phyloP scores from a whole-genome alignment of 2,113 vertebrate species.

The Calidris pygmaea region DNA sequence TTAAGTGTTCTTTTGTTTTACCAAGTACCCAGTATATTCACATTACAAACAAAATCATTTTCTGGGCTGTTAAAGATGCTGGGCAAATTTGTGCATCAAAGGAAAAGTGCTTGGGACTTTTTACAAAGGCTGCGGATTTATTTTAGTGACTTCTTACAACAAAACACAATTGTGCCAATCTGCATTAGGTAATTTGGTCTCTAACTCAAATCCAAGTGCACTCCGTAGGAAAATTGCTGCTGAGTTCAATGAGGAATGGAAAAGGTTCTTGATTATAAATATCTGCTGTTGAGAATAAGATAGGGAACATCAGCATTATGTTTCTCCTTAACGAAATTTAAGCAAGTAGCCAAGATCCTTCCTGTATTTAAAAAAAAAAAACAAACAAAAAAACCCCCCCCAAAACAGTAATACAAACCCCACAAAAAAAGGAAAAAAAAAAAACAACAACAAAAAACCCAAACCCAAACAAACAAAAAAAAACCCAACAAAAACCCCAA shows the following conservation, averaged over 20 bases:
- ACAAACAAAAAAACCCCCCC: neutral
- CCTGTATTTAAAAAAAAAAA: neutral
- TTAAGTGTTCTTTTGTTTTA: neutral
- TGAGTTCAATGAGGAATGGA: neutral
- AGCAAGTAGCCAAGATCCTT: neutral
- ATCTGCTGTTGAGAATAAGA: neutral
- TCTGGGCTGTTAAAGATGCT: neutral
- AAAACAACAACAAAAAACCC: too few species aligned
- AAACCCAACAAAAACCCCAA: neutral
- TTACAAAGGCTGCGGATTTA: neutral
- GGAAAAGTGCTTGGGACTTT: neutral
- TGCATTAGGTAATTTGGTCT: neutral
- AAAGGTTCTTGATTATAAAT: neutral
- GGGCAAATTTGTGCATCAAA: neutral
- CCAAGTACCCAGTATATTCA: accelerated
- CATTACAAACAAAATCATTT: neutral
- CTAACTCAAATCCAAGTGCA: neutral
- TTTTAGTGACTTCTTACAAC: neutral
- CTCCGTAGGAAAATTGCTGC: neutral
- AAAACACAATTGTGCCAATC: accelerated
- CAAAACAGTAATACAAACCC: too few species aligned
- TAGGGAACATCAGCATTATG: neutral
- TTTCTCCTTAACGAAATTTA: neutral
- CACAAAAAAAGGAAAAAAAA: too few species aligned
- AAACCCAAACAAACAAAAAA: too few species aligned